Base-by-base conservation (phyloP, 2,113 vertebrate species). In the Pteronura brasiliensis region DNA sequence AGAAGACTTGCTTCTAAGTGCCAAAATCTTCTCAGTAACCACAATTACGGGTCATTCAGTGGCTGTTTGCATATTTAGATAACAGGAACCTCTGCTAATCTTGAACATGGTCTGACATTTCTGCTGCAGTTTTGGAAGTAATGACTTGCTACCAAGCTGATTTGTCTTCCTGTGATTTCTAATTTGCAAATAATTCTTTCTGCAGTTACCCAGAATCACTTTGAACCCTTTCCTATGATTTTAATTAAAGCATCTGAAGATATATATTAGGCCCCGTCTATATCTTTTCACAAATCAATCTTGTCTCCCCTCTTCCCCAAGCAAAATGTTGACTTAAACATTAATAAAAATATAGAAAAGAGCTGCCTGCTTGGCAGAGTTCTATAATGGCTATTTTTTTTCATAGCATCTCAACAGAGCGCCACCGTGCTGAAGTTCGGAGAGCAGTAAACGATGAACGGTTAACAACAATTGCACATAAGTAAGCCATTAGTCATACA, bases 381-480 rank as follows among this genome's bases (percentile, higher is more conserved):
- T 98, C 98, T 98, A 97, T 98, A 97, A 97, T 97, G 97, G 96
- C 92, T 97, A 94, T 98, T 97, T 98, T 98, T 98, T 92, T 76
- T 93, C 90, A 92, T 96, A 99, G 99, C 92, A 99, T 99, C 98
- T 99, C 99, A 80, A 99, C 99, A 0, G 99, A 99, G 98, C 99
- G 99, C 4, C 99, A 99, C 97, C 99, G 99, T 2, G 99, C 99
- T 29, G 99, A 99, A 98, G 99, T 99, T 91, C 99, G 99, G 97
- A 99, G 99, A 97, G 99, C 99, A 18, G 99, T 99, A 80, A 99
- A 99, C 29, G 99, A 99, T 99, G 99, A 99, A 88, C 99, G 99
- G 72, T 99, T 99, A 96, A 99, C 99, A 92, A 99, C 99, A 3
- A 99, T 99, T 77, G 99, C 99, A 49, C 99, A 99, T 98, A 99